Evolutionary conservation across 2,797 vertebrate species (phyloP), one percentile per base, ranked within the genome.

Genomic region (Synanceia verrucosa): DNA sequence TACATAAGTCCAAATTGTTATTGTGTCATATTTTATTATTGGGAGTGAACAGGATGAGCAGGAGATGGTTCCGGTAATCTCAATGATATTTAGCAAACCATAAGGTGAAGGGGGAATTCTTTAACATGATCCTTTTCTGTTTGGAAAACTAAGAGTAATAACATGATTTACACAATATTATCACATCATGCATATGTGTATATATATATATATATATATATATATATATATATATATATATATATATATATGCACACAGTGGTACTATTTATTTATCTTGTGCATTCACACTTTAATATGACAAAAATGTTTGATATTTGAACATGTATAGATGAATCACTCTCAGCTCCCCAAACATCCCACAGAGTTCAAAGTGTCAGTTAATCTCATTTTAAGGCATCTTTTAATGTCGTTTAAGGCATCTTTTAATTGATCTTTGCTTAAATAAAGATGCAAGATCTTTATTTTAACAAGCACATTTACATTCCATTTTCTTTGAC

Each of bases 1-100:
- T 88, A 82, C 81, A 78, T 66, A 74, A 83, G 78, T 82, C 52
- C 8, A 75, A 82, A 82, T 57, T 79, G 70, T 79, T 64, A 78
- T 78, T 79, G 71, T 88, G 80, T 80, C 79, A 83, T 74, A 67
- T 83, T 82, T 65, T 64, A 86, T 85, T 70, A 77, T 52, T 46
- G 48, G 52, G 61, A 57, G 65, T 41, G 60, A 79, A 59, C 31
- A 9, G 55, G 60, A 79, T 48, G 61, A 76, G 60, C 26, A 43
- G 50, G 46, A 65, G 43, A 68, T 26, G 53, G 72, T 26, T 52
- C 34, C 11, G 10, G 28, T 70, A 56, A 70, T 76, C 56, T 65
- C 11, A 21, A 24, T 36, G 55, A 59, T 73, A 51, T 73, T 65
- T 47, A 43, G 41, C 26, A 41, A 47, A 76, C 57, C 52, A 21